A percentile compares a stretch with the other conserved stretches of the same genome.
Conservation (phyloP, 1,140 invertebrate species). For the Melanaphis sacchari region DNA sequence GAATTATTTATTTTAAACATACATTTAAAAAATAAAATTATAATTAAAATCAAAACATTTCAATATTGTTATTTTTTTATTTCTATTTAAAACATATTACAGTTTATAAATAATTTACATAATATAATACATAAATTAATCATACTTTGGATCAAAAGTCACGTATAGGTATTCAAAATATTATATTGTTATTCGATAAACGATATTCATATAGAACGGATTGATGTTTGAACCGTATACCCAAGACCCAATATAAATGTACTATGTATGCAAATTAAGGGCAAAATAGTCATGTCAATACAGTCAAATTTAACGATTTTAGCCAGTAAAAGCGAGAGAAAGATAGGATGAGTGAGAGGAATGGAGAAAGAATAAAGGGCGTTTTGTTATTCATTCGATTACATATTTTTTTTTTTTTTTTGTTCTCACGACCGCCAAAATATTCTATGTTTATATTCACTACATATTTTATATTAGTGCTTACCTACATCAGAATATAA, state of each 20-base stretch:
- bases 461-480: not conserved
- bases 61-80: not conserved
- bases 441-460: not conserved
- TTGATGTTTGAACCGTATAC: constrained; percentile 24
- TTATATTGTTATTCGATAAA: constrained; percentile 15
- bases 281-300: constrained; percentile 40
- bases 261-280: constrained; percentile 49
- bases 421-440: not conserved
- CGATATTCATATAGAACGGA: constrained; percentile 20
- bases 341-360: not conserved
- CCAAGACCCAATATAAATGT: constrained; percentile 30
- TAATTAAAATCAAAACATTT: not conserved
- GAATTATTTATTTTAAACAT: not conserved
- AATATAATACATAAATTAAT: not conserved
- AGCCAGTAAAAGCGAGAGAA: not conserved
- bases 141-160: not conserved
- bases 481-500: not conserved
- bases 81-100: not conserved
- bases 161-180: not conserved
- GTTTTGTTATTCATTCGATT: not conserved
- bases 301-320: constrained; percentile 40
- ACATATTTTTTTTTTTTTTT: not conserved
- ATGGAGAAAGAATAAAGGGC: not conserved
- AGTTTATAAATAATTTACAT: not conserved
- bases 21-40: not conserved